phyloP scores from a whole-genome alignment of 92 coral and sea anemone species.

The Blastomussa wellsi region DNA sequence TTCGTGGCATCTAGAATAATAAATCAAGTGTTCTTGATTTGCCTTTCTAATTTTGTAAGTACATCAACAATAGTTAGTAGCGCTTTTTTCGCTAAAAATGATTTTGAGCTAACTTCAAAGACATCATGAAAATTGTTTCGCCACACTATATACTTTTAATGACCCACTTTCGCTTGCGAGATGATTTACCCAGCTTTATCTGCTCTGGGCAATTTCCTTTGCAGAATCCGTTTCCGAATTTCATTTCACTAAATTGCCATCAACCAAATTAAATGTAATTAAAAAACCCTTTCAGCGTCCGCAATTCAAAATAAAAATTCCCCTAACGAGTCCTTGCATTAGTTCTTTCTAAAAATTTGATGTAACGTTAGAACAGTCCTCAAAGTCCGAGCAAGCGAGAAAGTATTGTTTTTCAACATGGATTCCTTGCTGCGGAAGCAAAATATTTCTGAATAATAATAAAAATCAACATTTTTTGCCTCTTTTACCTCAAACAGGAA shows the following conservation, averaged over 20 bases:
- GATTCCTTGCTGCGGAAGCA: background rate
- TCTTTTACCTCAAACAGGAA: background rate
- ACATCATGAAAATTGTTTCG: background rate
- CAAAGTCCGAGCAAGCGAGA: background rate
- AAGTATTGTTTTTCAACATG: no score
- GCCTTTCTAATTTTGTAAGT: background rate
- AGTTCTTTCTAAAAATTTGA: background rate
- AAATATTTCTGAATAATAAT: background rate
- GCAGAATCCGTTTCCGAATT: background rate
- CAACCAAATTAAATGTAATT: background rate
- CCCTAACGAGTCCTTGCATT: background rate
- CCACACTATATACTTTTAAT: background rate
- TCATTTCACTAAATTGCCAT: background rate
- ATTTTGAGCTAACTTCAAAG: background rate
- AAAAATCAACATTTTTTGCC: background rate
- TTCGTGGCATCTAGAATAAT: background rate
- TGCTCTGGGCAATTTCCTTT: background rate
- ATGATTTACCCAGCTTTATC: background rate
- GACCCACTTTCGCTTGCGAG: background rate
- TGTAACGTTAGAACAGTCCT: background rate
- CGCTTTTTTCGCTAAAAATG: background rate
- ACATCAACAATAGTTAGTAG: background rate
- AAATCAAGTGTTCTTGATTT: background rate
- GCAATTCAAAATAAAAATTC: background rate
- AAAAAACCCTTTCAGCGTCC: background rate